Evolutionary conservation across 1,140 invertebrate genomes (phyloP).

Genomic region (Drosophila hydei): DNA sequence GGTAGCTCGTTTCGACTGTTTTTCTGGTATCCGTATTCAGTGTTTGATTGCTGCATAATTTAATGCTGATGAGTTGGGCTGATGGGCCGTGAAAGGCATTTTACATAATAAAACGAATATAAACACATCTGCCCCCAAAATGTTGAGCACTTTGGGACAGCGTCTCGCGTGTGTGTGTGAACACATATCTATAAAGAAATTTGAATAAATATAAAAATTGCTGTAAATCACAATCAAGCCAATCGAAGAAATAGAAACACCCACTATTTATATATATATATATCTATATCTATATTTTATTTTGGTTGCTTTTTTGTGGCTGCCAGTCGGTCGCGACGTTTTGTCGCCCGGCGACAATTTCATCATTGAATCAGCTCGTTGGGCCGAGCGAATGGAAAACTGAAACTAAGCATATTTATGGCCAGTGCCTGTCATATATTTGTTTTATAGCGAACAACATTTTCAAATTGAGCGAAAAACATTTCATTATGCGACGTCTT

Average conservation of each 20-base stretch:
- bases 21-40: conserved; percentile 15
- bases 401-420: conserved; percentile 70
- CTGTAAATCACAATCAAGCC: conserved; percentile 81
- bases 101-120: conserved; percentile 75
- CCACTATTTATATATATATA: conserved; percentile 68
- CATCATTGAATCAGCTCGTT: conserved; percentile 57
- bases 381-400: conserved; percentile 27
- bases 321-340: conserved; percentile 57
- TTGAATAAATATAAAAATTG: conserved; percentile 76
- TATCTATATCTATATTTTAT: conserved; percentile 7
- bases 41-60: conserved; percentile 75
- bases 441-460: conserved; percentile 73
- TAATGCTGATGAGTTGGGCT: conserved; percentile 68
- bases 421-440: conserved; percentile 72
- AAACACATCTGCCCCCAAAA: conserved; percentile 57
- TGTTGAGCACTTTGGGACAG: conserved; percentile 26
- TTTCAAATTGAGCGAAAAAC: conserved; percentile 80
- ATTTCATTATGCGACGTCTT: conserved; percentile 73
- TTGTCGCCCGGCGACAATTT: conserved; percentile 58
- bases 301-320: conserved; percentile 9
- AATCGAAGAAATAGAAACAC: conserved; percentile 71
- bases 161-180: not conserved
- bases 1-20: conserved; percentile 4
- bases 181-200: conserved; percentile 45
- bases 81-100: conserved; percentile 72